Percentiles rank a stretch among this genome's conserved stretches.
phyloP scores from a whole-genome alignment of 2,888 invertebrate species.

The Brachyopa scutellaris region DNA sequence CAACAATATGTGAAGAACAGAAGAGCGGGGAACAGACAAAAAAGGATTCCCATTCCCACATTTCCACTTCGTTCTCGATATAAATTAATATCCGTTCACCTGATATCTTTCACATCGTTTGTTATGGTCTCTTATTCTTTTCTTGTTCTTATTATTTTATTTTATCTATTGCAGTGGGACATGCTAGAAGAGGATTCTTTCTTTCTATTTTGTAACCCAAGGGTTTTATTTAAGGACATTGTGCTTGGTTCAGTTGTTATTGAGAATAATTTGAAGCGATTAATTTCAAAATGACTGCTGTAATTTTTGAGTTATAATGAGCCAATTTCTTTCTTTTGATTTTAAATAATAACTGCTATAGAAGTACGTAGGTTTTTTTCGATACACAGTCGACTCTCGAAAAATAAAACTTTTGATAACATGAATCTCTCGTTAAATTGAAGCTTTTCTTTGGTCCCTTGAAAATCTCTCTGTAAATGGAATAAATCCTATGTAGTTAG shows the following conservation, averaged over 20 bases:
- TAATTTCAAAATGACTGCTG: too few relatives aligned
- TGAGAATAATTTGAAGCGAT: conserved; percentile 65
- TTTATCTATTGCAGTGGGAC: conserved; percentile 50
- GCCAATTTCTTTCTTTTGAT: too few relatives aligned
- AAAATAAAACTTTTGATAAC: too few relatives aligned
- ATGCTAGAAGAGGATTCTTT: conserved; percentile 31
- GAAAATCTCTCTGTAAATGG: too few relatives aligned
- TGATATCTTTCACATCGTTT: conserved; percentile 72
- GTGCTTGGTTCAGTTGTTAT: conserved; percentile 45
- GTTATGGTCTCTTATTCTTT: conserved; percentile 31
- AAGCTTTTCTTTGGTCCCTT: too few relatives aligned
- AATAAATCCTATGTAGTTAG: too few relatives aligned
- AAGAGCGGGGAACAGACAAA: conserved; percentile 25
- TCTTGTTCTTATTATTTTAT: not conserved
- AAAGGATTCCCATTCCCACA: conserved; percentile 21
- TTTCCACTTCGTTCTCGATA: conserved; percentile 50
- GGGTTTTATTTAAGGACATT: conserved; percentile 51
- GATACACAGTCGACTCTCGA: too few relatives aligned
- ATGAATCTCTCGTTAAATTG: too few relatives aligned
- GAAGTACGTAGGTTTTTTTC: too few relatives aligned
- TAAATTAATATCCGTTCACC: conserved; percentile 71
- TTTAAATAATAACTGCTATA: too few relatives aligned
- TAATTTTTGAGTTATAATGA: too few relatives aligned
- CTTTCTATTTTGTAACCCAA: conserved; percentile 18
- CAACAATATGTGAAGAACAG: conserved; percentile 57